Conservation (phyloP, 2,888 invertebrate genomes). For the Lydus trimaculatus region DNA sequence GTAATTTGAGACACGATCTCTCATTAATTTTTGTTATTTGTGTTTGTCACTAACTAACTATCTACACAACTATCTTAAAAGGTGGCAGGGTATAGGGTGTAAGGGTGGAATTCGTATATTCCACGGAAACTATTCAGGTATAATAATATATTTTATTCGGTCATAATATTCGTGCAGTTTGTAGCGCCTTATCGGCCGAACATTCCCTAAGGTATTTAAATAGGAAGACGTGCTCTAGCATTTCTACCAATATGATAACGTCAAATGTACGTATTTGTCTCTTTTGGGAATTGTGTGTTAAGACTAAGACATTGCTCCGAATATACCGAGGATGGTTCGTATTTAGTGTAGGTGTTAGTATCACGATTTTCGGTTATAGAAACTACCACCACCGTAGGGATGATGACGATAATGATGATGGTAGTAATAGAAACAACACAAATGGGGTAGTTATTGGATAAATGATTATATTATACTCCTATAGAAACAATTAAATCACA, state of each 20-base stretch:
- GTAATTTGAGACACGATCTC: no score
- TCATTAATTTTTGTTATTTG: constrained; percentile 35
- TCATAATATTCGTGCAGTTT: constrained; percentile 51
- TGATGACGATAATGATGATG: background rate
- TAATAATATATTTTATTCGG: constrained; percentile 57
- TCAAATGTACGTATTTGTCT: constrained; percentile 57
- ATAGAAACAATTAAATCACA: no score
- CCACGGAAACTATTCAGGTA: constrained; percentile 52
- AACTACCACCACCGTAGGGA: background rate
- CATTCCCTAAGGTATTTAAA: constrained; percentile 58
- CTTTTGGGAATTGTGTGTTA: constrained; percentile 30
- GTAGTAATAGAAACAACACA: background rate
- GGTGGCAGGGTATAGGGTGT: no score
- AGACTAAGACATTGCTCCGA: background rate
- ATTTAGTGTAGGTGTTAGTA: background rate
- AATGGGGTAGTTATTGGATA: background rate
- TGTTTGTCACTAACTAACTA: constrained; percentile 42
- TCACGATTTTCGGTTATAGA: background rate
- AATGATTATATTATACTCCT: no score
- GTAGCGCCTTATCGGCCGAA: constrained; percentile 54
- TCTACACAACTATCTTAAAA: constrained; percentile 33
- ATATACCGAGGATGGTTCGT: background rate
- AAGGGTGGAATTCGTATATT: constrained; percentile 54
- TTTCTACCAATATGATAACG: constrained; percentile 56
- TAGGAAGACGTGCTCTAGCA: constrained; percentile 57